Base-by-base conservation (phyloP, 2,113 vertebrate genomes). In the Ellobius talpinus region DNA sequence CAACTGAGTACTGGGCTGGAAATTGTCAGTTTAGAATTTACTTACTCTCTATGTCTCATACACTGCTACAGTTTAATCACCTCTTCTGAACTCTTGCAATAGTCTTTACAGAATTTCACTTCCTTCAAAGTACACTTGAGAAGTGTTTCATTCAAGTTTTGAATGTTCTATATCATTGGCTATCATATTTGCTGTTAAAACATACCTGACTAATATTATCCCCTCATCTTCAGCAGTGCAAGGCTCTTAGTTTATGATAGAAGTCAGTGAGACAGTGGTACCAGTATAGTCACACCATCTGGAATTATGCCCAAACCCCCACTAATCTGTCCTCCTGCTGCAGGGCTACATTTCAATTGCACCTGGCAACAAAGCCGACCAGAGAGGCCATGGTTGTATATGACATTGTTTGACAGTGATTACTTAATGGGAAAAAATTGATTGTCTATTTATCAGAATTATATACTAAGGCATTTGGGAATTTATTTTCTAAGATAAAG, bases 371-470 rank as follows among this genome's bases (percentile, higher is more conserved):
- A 42, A 39, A 13, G 42, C 50, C 84, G 17, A 14, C 17, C 39
- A 84, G 86, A 36, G 33, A 39, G 23, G 63, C 14, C 36, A 14
- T 55, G 26, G 21, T 23, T 5, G 63, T 17, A 2, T 58, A 68
- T 76, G 31, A 6, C 45, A 52, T 55, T 87, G 78, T 55, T 50
- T 13, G 4, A 31, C 9, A 90, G 31, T 39, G 50, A 3, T 84
- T 47, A 66, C n/a, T 90, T 58, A 42, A 17, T 58, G 29, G 17
- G 58, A 77, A 9, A 50, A 94, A 77, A 82, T 13, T 52, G 9
- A 77, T 87, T 87, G 81, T 93, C 5, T n/a, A 5, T 66, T 81
- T 61, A 82, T 87, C n/a, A 89, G 66, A 76, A 86, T 89, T 91
- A 6, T 63, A 42, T 55, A 17, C 10, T 72, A 7, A 65, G 58